A percentile compares a stretch with the other conserved stretches of the same genome.
Evolutionary conservation across 1,140 invertebrate genomes (phyloP).

Genomic region (Ceratosolen solmsi): DNA sequence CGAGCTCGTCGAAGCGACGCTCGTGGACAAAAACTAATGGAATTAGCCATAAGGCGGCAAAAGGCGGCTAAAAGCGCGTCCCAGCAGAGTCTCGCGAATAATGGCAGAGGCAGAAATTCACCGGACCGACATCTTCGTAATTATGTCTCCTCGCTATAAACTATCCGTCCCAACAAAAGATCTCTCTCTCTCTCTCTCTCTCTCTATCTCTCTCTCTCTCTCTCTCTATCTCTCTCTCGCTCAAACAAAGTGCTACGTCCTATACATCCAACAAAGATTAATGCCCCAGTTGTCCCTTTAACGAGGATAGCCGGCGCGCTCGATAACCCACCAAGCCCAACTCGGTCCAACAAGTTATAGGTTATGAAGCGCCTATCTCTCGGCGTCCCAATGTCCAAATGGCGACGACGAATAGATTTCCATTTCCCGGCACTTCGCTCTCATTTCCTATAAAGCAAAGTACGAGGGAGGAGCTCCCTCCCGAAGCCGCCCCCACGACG

Average conservation of each 20-base stretch:
- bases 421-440: constrained; percentile 53
- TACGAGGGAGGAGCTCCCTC: constrained; percentile 37
- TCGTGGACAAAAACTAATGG: background rate
- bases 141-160: constrained; percentile 25
- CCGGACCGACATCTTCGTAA: background rate
- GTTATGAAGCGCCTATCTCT: background rate
- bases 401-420: constrained; percentile 36
- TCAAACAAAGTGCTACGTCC: constrained; percentile 11
- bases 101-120: constrained; percentile 27
- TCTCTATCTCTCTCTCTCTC: too few species aligned
- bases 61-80: too few species aligned
- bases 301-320: background rate
- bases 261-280: constrained; percentile 33
- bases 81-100: constrained; percentile 3
- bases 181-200: constrained; percentile 37
- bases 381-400: background rate
- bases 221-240: too few species aligned
- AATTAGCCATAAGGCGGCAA: too few species aligned
- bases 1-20: background rate
- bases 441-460: constrained; percentile 54
- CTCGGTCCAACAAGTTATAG: background rate
- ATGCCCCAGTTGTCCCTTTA: constrained; percentile 23
- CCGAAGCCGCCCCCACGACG: background rate
- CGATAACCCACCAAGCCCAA: background rate
- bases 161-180: constrained; percentile 38